Evolutionary conservation across 2,113 vertebrate genomes (phyloP).

Genomic region (Eulacestoma nigropectus): DNA sequence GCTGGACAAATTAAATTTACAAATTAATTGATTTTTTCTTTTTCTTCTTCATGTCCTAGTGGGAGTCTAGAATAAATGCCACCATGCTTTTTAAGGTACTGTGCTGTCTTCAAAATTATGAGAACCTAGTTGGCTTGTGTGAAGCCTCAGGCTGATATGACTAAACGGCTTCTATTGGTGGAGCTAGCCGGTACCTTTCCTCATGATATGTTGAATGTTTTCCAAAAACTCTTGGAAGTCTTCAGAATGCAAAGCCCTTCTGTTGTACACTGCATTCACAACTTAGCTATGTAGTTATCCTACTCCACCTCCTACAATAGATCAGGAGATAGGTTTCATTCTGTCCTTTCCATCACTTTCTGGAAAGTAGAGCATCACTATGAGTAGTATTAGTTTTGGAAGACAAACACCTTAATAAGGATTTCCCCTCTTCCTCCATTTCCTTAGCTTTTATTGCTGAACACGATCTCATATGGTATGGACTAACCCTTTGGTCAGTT

Average conservation of each 20-base stretch:
- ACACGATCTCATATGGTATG: not conserved
- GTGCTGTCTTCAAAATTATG: not conserved
- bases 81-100: not conserved
- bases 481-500: not conserved
- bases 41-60: not conserved
- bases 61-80: not conserved
- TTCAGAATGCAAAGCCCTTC: not conserved
- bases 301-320: not conserved
- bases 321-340: not conserved
- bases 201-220: not conserved
- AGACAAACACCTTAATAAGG: not conserved
- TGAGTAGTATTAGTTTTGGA: not conserved
- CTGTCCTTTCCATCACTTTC: not conserved
- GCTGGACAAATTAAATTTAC: not conserved
- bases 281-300: not conserved
- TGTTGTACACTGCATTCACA: not conserved
- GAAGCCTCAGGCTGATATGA: not conserved
- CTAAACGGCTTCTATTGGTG: not conserved
- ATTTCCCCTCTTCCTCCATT: not conserved
- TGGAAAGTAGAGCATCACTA: not conserved
- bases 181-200: not conserved
- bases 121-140: not conserved
- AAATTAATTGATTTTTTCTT: not conserved
- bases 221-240: not conserved
- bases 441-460: not conserved